A percentile compares a stretch with the other conserved stretches of the same genome.
These are phyloP conservation scores for Buceros bicornis DNA, from an alignment of 2,797 vertebrate genomes.

Conservation along the genomic window DNA sequence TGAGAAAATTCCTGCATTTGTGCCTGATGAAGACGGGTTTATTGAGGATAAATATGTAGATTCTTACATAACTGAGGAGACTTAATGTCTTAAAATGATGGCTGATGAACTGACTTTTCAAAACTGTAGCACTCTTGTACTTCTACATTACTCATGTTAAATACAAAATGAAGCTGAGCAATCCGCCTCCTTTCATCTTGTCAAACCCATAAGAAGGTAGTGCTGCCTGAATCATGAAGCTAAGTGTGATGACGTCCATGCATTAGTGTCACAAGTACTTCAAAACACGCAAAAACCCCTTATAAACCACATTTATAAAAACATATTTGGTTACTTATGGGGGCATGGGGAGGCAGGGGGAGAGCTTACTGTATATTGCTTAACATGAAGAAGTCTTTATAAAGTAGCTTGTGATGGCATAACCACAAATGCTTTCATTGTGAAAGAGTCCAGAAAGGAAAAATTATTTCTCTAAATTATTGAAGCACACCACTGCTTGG, in stretches of 20 bases:
- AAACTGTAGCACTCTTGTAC: neutral
- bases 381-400: neutral
- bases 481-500: neutral
- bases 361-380: neutral
- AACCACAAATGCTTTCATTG: neutral
- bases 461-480: neutral
- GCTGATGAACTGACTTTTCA: neutral
- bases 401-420: neutral
- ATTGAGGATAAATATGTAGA: slow-evolving; percentile 92
- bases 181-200: neutral
- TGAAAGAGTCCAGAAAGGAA: neutral
- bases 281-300: neutral
- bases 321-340: neutral
- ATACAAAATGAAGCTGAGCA: neutral
- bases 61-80: slow-evolving; percentile 67
- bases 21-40: slow-evolving; percentile 87
- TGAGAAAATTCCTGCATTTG: slow-evolving; percentile 77
- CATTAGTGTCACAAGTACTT: neutral
- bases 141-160: neutral
- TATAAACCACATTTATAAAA: neutral
- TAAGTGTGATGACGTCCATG: neutral
- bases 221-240: neutral
- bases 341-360: no score
- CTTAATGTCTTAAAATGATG: neutral
- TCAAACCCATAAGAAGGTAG: neutral